These are phyloP conservation scores for Lepilemur ruficaudatus DNA, from an alignment of 2,797 vertebrate species.

Conservation along the genomic window DNA sequence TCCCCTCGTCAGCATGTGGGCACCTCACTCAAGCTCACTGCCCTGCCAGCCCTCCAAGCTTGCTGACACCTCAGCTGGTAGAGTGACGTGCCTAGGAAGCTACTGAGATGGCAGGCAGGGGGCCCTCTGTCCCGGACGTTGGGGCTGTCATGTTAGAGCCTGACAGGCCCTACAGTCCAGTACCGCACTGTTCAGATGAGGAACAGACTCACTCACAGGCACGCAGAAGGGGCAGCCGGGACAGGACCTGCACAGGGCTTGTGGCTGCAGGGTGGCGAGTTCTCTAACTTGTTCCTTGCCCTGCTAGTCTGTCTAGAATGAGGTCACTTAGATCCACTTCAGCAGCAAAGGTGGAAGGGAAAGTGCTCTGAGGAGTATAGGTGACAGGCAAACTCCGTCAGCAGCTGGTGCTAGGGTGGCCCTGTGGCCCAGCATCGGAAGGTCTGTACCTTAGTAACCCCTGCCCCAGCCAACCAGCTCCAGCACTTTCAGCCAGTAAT, in stretches of 20 bases:
- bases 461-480: background rate
- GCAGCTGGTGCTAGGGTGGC: background rate
- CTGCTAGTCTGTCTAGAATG: background rate
- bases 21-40: background rate
- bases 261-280: background rate
- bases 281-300: background rate
- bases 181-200: background rate
- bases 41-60: background rate
- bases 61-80: background rate
- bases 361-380: background rate
- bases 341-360: background rate
- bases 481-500: background rate
- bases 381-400: background rate
- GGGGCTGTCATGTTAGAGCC: background rate
- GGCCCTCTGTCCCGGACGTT: background rate
- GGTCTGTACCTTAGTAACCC: background rate
- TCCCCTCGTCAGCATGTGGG: background rate
- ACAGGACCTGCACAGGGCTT: background rate
- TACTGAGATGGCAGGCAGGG: background rate
- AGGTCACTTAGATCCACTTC: background rate
- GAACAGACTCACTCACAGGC: background rate
- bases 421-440: rapidly evolving
- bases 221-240: background rate
- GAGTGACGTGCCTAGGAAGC: background rate
- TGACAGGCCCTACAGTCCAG: background rate